Evolutionary conservation across 2,888 invertebrate genomes (phyloP).

Genomic region (Pristionchus japonicus): DNA sequence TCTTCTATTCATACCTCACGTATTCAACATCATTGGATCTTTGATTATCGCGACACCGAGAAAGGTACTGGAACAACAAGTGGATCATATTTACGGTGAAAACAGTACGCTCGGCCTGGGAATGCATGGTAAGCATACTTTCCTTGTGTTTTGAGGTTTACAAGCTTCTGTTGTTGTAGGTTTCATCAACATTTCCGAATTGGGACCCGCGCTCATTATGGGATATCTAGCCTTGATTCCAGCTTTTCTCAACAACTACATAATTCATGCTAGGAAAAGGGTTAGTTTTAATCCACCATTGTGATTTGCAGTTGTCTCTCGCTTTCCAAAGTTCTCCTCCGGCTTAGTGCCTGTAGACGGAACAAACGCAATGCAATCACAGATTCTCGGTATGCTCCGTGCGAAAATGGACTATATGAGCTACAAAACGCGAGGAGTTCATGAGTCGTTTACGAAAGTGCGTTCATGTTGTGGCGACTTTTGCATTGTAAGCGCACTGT

Average conservation of each 20-base stretch:
- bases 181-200: neutral
- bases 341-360: no score
- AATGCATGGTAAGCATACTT: neutral
- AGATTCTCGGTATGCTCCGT: neutral
- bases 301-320: no score
- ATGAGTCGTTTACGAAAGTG: neutral
- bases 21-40: neutral
- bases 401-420: neutral
- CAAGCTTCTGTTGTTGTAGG: no score
- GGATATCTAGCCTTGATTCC: neutral
- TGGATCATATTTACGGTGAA: neutral
- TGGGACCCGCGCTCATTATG: neutral
- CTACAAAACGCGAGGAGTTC: neutral
- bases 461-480: no score
- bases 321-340: no score
- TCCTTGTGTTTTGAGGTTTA: no score
- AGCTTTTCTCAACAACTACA: neutral
- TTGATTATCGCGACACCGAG: neutral
- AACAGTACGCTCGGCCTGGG: neutral
- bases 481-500: no score
- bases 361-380: neutral
- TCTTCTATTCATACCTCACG: neutral
- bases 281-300: no score
- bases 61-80: neutral
- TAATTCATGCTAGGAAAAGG: neutral